Percentiles rank a stretch among this genome's conserved stretches.
Evolutionary conservation across 2,888 invertebrate genomes (phyloP).

Genomic region (Melipona beecheii): DNA sequence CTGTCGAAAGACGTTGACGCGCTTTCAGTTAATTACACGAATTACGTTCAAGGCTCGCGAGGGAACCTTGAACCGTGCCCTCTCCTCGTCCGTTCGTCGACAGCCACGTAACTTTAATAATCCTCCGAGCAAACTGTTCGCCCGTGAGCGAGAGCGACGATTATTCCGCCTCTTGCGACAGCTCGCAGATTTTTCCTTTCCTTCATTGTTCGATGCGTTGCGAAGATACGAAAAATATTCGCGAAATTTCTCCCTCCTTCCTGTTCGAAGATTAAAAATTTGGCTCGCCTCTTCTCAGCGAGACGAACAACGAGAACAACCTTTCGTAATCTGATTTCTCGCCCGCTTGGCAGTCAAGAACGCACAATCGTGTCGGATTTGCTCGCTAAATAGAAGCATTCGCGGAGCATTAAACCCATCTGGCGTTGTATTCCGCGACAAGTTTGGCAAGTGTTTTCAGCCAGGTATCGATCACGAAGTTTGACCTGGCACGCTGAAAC

Average conservation of each 20-base stretch:
- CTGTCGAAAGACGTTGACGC: slow-evolving; percentile 51
- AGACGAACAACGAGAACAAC: not conserved
- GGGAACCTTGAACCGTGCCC: slow-evolving; percentile 54
- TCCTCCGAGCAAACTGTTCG: slow-evolving; percentile 36
- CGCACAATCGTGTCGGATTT: slow-evolving; percentile 27
- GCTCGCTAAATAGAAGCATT: slow-evolving; percentile 51
- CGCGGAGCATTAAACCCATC: slow-evolving; percentile 57
- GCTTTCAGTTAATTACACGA: slow-evolving; percentile 56
- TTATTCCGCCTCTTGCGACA: slow-evolving; percentile 16
- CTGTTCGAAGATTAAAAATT: not conserved
- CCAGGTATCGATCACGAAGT: slow-evolving; percentile 63
- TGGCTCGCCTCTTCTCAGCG: not conserved
- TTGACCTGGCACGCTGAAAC: slow-evolving; percentile 57
- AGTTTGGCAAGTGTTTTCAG: slow-evolving; percentile 66
- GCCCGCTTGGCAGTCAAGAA: not conserved
- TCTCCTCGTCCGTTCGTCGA: slow-evolving; percentile 42
- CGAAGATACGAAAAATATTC: slow-evolving; percentile 1
- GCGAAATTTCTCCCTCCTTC: not conserved
- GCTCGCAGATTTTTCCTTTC: slow-evolving; percentile 6
- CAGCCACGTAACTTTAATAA: slow-evolving; percentile 48
- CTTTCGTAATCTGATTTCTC: slow-evolving; percentile 15
- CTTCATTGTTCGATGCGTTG: slow-evolving; percentile 21
- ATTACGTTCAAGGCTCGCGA: slow-evolving; percentile 53
- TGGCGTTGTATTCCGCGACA: slow-evolving; percentile 49
- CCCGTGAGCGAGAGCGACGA: slow-evolving; percentile 18